These are phyloP conservation scores for Drosophila nigricruria DNA, from an alignment of 2,888 invertebrate genomes.

Conservation along the genomic window DNA sequence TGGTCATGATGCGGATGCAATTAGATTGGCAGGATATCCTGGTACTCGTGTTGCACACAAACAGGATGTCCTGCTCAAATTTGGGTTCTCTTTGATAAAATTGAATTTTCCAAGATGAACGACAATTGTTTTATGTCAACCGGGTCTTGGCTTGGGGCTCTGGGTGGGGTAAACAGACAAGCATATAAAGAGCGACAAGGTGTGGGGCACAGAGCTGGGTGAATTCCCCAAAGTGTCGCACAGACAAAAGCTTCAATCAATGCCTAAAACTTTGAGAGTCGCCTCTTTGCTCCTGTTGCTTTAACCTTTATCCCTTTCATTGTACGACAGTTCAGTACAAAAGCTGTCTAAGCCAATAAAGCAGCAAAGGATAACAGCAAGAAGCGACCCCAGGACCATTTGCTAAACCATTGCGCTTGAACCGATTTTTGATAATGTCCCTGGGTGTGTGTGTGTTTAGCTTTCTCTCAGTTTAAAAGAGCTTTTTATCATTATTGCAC, in stretches of 20 bases:
- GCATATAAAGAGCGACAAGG: background rate
- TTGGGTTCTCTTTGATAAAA: constrained; percentile 36
- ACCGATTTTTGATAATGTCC: constrained; percentile 10
- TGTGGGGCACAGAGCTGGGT: background rate
- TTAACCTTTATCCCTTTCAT: constrained; percentile 63
- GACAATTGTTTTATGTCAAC: constrained; percentile 62
- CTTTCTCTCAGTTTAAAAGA: background rate
- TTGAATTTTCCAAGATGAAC: constrained; percentile 55
- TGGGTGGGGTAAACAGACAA: background rate
- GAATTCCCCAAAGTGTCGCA: constrained; percentile 42
- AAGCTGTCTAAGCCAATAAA: constrained; percentile 72
- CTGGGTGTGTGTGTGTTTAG: background rate
- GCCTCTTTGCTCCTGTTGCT: constrained; percentile 58
- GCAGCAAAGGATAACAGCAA: constrained; percentile 50
- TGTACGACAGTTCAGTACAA: constrained; percentile 54
- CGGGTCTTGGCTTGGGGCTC: background rate
- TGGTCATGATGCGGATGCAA: constrained; percentile 33
- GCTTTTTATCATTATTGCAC: constrained; percentile 25
- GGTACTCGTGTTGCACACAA: constrained; percentile 34
- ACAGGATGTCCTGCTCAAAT: constrained; percentile 43
- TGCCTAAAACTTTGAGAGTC: constrained; percentile 53
- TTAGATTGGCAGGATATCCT: constrained; percentile 58
- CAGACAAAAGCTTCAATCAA: constrained; percentile 71
- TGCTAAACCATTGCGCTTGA: constrained; percentile 53
- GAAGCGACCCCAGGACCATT: constrained; percentile 45